Evolutionary conservation across 2,888 invertebrate species (phyloP), one percentile per base, ranked within the genome.

Genomic region (Anoncus sp.): DNA sequence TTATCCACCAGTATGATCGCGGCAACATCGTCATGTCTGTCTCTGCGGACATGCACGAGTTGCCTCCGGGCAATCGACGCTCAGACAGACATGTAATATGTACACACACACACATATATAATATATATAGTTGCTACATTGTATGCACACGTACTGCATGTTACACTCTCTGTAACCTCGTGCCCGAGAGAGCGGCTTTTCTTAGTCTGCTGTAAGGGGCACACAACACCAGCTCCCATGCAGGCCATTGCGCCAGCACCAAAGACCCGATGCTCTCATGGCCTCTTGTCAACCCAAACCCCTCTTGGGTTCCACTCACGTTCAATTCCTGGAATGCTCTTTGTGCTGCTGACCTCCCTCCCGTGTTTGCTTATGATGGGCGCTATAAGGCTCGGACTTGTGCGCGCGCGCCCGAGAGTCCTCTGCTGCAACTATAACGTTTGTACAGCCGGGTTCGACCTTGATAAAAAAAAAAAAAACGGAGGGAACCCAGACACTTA

Each of bases 321-420:
- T 75, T 74, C 81, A 80, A 87, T 88, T 88, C 87, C 85, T 82
- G 87, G 89, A 90, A 90, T 89, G 87, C 88, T 88, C 88, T 89
- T 89, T 88, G 88, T 89, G 85, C 85, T 81, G 83, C 83, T 80
- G 78, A 82, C 82, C 81, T 77, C 79, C 75, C 81, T 81, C 63
- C 75, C 65, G 71, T 47, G 53, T 60, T 35, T 53, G 20, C 70
- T 51, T 62, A 71, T 57, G 57, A 69, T 69, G 45, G 45, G 20
- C 40, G 35, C 35, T 20, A 9, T 7, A 5, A 7, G 10, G 31
- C 18, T 16, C 31, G 47, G 49, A 49, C 47, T 31, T 27, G 66
- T n/a, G n/a, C n/a, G n/a, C n/a, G n/a, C n/a, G n/a, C n/a, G n/a
- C n/a, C 31, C 3, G 31, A 31, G 31, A 7, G 31, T 31, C 31